phyloP scores from a whole-genome alignment of 2,888 invertebrate genomes.

The Phyllotreta cruciferae region DNA sequence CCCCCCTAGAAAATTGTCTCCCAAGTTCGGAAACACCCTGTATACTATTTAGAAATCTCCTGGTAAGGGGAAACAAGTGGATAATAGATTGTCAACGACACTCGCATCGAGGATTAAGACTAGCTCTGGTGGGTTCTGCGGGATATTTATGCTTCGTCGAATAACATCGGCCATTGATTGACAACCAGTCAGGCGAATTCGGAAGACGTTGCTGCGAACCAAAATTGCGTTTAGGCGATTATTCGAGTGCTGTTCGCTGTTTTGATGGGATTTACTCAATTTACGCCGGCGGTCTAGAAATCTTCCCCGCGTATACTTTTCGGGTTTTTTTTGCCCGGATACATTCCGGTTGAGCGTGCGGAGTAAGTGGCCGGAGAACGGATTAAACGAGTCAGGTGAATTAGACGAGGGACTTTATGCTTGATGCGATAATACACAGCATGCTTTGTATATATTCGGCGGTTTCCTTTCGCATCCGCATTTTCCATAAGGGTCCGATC shows the following conservation, averaged over 20 bases:
- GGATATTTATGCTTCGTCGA: conserved; percentile 27
- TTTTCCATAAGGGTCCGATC: conserved; percentile 16
- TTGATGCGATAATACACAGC: no score
- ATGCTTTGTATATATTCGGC: background rate
- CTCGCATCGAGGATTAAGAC: conserved; percentile 31
- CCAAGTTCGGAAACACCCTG: conserved; percentile 5
- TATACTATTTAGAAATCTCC: background rate
- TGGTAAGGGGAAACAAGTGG: conserved; percentile 24
- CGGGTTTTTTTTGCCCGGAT: no score
- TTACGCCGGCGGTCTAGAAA: no score
- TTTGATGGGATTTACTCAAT: no score
- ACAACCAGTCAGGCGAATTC: conserved; percentile 33
- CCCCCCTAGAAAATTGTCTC: no score
- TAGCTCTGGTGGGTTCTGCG: conserved; percentile 3
- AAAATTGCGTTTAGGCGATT: background rate
- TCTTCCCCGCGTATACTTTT: no score
- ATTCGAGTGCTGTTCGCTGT: background rate
- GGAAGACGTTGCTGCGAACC: conserved; percentile 9
- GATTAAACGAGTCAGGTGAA: no score
- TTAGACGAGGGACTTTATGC: no score
- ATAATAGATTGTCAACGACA: conserved; percentile 37
- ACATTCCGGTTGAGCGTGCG: no score
- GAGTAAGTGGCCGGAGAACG: no score
- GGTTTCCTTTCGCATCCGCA: conserved; percentile 3
- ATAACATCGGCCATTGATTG: conserved; percentile 35